Conservation (phyloP, 1,140 invertebrate genomes). For the Microplitis demolitor region DNA sequence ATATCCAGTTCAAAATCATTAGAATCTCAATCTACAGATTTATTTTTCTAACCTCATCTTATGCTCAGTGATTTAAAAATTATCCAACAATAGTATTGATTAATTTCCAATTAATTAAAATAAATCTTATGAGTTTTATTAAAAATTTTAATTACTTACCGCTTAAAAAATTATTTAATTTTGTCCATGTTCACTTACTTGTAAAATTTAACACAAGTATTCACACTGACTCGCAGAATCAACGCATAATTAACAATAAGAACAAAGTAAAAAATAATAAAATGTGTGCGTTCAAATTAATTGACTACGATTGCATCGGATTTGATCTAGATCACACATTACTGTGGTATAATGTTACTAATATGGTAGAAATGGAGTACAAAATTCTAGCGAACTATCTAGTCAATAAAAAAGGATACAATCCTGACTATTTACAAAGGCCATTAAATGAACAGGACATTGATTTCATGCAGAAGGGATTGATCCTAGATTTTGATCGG, state of each 20-base stretch:
- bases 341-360: slow-evolving; percentile 70
- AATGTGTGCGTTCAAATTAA: slow-evolving; percentile 61
- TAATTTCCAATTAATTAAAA: no score
- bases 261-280: background rate
- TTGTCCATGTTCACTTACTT: no score
- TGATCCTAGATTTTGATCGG: slow-evolving; percentile 74
- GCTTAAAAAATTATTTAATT: no score
- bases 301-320: slow-evolving; percentile 77
- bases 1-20: background rate
- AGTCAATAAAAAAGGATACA: slow-evolving; percentile 68
- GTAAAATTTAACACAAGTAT: no score
- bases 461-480: slow-evolving; percentile 75
- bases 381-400: slow-evolving; percentile 68
- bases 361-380: slow-evolving; percentile 70
- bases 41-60: no score
- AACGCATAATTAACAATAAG: no score
- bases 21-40: background rate
- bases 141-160: no score
- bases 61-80: no score
- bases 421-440: slow-evolving; percentile 58
- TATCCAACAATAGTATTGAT: no score
- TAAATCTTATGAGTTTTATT: no score
- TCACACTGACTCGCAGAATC: no score
- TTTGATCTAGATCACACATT: slow-evolving; percentile 83
- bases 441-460: slow-evolving; percentile 63